Percentiles rank a stretch among this genome's conserved stretches.
These are phyloP conservation scores for Anser cygnoides DNA, from an alignment of 2,113 vertebrate genomes.

Conservation along the genomic window DNA sequence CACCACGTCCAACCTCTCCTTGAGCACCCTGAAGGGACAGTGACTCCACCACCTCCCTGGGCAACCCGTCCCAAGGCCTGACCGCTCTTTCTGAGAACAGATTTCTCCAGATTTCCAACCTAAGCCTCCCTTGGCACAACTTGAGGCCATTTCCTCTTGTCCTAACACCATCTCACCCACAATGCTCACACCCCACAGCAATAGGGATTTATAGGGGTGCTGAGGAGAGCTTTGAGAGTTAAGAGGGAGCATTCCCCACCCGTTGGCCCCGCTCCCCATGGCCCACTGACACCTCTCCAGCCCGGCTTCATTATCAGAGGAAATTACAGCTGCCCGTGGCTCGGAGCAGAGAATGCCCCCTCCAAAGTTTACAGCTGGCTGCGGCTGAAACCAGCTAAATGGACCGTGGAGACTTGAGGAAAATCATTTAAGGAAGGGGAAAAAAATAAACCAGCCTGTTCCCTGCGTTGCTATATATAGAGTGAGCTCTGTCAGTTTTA, in stretches of 20 bases:
- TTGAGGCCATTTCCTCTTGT: too few species aligned
- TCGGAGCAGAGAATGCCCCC: not conserved
- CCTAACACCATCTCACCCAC: not conserved
- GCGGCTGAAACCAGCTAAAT: not conserved
- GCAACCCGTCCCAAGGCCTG: too few species aligned
- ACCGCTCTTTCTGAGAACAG: too few species aligned
- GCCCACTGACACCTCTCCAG: not conserved
- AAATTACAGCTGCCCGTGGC: not conserved
- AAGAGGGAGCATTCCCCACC: not conserved
- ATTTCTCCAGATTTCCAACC: too few species aligned
- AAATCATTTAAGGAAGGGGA: not conserved
- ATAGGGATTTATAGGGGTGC: not conserved
- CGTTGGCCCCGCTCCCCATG: not conserved
- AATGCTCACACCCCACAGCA: fast-evolving
- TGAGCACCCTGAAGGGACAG: too few species aligned
- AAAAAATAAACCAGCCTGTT: not conserved
- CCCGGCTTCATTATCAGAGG: not conserved
- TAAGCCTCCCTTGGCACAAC: too few species aligned
- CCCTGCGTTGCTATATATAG: not conserved
- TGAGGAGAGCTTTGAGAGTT: not conserved
- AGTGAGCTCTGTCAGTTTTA: not conserved
- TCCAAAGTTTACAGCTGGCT: not conserved
- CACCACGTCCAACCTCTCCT: too few species aligned
- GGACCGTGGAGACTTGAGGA: not conserved
- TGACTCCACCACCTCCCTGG: too few species aligned